phyloP scores from a whole-genome alignment of 2,113 vertebrate genomes.

The Rhizomys pruinosus region DNA sequence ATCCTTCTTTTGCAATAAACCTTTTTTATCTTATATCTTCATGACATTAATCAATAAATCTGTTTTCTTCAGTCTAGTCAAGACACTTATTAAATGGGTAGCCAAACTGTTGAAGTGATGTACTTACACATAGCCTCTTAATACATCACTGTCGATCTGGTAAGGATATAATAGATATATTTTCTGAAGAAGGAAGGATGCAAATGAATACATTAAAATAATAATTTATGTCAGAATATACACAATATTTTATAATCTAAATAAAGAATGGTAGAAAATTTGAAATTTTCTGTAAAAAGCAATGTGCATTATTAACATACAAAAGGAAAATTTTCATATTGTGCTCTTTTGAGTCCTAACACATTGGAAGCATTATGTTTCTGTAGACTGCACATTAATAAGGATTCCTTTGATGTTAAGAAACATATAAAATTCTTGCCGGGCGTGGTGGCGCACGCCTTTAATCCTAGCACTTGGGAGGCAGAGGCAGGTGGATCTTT shows the following conservation, averaged over 20 bases:
- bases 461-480: too few relatives aligned
- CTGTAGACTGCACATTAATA: background rate
- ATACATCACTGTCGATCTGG: background rate
- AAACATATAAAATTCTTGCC: too few relatives aligned
- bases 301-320: background rate
- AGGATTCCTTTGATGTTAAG: background rate
- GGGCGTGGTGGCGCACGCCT: too few relatives aligned
- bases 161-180: background rate
- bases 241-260: background rate
- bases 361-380: background rate
- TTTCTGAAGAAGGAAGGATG: background rate
- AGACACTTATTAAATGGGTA: conserved; percentile 13
- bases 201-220: background rate
- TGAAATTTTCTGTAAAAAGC: background rate
- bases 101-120: background rate
- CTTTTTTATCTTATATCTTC: background rate
- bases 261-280: background rate
- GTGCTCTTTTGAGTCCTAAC: background rate
- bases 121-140: background rate
- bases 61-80: background rate
- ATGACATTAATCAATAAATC: conserved; percentile 33
- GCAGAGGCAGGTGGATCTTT: too few relatives aligned
- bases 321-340: background rate
- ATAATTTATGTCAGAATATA: background rate
- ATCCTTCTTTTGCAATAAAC: background rate